Evolutionary conservation across 2,113 vertebrate genomes (phyloP).

Genomic region (Lutjanus erythropterus): DNA sequence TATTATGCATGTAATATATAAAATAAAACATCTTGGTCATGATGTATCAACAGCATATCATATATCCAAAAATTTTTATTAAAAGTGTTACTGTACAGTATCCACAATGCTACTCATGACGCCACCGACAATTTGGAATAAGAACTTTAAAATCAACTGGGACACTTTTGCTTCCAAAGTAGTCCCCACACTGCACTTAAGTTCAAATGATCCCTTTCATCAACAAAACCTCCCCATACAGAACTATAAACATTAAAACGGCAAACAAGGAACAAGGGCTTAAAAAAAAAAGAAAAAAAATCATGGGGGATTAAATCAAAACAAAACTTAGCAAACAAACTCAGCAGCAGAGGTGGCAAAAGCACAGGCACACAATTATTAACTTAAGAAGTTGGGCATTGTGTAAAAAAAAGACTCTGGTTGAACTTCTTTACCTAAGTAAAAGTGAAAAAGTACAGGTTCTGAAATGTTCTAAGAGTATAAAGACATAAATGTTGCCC

Average conservation of each 20-base stretch:
- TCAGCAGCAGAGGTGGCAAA: too few relatives aligned
- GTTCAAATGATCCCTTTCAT: conserved; percentile 20
- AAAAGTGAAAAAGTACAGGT: too few relatives aligned
- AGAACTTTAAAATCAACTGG: background rate
- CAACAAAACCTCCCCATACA: background rate
- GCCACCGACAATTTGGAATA: conserved; percentile 12
- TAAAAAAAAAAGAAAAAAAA: conserved; percentile 2
- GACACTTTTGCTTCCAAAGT: conserved; percentile 14
- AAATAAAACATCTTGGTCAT: background rate
- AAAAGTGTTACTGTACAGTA: background rate
- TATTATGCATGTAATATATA: too few relatives aligned
- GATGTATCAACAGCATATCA: background rate
- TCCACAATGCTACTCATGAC: background rate
- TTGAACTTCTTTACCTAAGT: too few relatives aligned
- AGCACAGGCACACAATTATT: too few relatives aligned
- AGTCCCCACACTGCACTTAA: conserved; percentile 30
- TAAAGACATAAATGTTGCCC: too few relatives aligned
- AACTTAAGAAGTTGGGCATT: too few relatives aligned
- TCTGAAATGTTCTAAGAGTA: too few relatives aligned
- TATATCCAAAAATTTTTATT: background rate
- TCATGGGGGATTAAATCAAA: background rate
- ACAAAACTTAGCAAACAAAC: conserved; percentile 19
- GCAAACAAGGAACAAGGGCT: conserved; percentile 20
- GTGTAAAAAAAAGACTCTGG: too few relatives aligned
- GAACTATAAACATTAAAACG: conserved; percentile 26